A percentile compares a stretch with the other conserved stretches of the same genome.
Conservation (phyloP, 2,888 invertebrate genomes). For the Pristionchus fissidentatus region DNA sequence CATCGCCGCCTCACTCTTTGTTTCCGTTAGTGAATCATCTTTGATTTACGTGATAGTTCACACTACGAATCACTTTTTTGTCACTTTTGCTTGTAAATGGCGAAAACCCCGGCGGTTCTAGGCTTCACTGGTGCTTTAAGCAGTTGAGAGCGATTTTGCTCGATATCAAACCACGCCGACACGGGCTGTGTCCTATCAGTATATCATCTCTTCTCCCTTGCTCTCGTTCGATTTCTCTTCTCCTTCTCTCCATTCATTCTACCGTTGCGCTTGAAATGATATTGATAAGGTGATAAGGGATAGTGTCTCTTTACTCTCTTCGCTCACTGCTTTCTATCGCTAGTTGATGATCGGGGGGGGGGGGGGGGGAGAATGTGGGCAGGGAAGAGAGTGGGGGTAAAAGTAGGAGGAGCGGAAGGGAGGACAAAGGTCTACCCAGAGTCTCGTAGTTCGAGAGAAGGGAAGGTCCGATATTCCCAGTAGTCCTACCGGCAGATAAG, state of each 20-base stretch:
- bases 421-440: constrained; percentile 16
- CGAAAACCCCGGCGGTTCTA: no score
- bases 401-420: not conserved
- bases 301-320: not conserved
- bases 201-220: not conserved
- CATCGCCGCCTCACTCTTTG: constrained; percentile 13
- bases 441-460: constrained; percentile 29
- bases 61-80: not conserved
- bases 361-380: not conserved
- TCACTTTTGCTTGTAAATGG: not conserved
- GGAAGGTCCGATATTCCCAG: no score
- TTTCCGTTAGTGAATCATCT: constrained; percentile 14
- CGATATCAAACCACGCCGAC: not conserved
- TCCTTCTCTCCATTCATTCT: not conserved
- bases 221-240: not conserved
- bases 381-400: not conserved
- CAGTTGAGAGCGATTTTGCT: no score
- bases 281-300: constrained; percentile 27
- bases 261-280: not conserved
- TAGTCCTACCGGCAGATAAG: no score
- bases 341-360: not conserved
- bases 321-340: not conserved
- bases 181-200: not conserved
- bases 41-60: constrained; percentile 31
- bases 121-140: no score